Base-by-base conservation (phyloP, 2,888 invertebrate species). In the Apamea anceps region DNA sequence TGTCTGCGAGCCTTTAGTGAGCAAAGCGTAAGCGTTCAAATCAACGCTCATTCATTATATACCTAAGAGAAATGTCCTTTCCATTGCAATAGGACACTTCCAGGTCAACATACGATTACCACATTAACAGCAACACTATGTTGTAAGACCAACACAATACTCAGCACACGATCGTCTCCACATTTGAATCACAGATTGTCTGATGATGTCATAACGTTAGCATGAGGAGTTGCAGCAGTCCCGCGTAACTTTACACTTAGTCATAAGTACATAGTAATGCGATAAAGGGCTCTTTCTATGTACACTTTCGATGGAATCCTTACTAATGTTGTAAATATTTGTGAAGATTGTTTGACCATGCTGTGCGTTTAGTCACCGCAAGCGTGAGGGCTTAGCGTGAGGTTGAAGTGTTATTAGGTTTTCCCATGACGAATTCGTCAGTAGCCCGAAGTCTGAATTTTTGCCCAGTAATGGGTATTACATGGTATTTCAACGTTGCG, bases 141-240 rank as follows among this genome's bases (percentile, higher is more conserved):
- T 72, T 54, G 80, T 54, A 84, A 75, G 25, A 28, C 10, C 13
- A 48, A 54, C 75, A 80, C 66, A 71, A 71, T 74, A 74, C 28
- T 57, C 5, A 62, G 72, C 62, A 48, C 73, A 28, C 79, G 45
- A 71, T 48, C 63, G 86, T 45, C 57, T 48, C 12, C 10, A 8
- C 72, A 84, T 84, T 79, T 66, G 72, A 78, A 65, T 86, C 87
- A 65, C 84, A 86, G 75, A 80, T 83, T 21, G 77, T 77, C 65
- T 66, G 77, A 65, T 84, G 84, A 86, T 32, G 84, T 86, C 84
- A 84, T 72, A 60, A 51, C 21, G n/a, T 57, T 45, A 32, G 67
- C 51, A 57, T 45, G 54, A 54, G 37, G 32, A 62, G 57, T 51
- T 82, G 62, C 84, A 73, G 32, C 32, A 70, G 21, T 63, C 28